Evolutionary conservation across 2,797 vertebrate genomes (phyloP).

Genomic region (Notolabrus celidotus): DNA sequence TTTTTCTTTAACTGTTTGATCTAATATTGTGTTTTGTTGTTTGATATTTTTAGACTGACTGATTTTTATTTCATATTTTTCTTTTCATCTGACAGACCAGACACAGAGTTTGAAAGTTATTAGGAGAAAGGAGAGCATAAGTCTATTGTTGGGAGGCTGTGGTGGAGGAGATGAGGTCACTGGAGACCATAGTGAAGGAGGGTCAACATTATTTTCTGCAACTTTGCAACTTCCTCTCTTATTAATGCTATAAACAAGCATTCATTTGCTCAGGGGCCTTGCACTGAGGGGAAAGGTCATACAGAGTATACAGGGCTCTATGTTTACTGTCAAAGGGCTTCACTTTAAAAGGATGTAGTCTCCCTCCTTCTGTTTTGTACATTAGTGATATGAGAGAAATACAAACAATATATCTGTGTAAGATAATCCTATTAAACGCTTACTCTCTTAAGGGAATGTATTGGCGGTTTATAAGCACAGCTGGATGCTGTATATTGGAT

Average conservation of each 20-base stretch:
- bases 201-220: neutral
- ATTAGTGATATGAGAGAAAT: too few relatives aligned
- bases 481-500: too few relatives aligned
- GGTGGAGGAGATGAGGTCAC: neutral
- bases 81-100: neutral
- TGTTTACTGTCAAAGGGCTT: too few relatives aligned
- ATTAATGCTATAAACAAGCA: slow-evolving; percentile 11
- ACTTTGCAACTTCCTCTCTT: neutral
- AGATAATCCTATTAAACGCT: too few relatives aligned
- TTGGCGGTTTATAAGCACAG: too few relatives aligned
- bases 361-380: too few relatives aligned
- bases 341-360: too few relatives aligned
- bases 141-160: neutral
- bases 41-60: slow-evolving; percentile 1
- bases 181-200: neutral
- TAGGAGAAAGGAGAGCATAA: neutral
- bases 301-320: too few relatives aligned
- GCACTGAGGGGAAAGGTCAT: too few relatives aligned
- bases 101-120: neutral
- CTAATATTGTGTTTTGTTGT: neutral
- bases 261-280: neutral
- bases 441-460: too few relatives aligned
- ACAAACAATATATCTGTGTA: too few relatives aligned
- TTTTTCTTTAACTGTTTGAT: neutral
- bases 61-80: neutral